Evolutionary conservation across 1,140 invertebrate species (phyloP).

Genomic region (Monomorium pharaonis): DNA sequence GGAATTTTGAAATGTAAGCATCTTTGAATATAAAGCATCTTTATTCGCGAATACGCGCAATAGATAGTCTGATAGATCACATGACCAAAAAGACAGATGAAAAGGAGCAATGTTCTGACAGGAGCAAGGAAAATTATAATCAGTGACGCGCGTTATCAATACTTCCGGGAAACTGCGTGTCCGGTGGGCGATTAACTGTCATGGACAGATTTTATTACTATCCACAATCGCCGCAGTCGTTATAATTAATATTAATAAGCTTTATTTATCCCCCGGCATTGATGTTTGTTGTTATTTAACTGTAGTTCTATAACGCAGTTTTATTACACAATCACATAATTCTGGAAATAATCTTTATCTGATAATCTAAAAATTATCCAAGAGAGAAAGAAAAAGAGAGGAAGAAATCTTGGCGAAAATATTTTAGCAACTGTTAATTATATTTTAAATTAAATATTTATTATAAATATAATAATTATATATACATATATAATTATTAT

Average conservation of each 20-base stretch:
- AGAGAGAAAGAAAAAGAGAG: neutral
- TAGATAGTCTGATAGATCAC: neutral
- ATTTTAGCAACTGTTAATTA: neutral
- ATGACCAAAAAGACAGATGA: neutral
- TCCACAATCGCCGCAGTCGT: neutral
- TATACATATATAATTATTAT: neutral
- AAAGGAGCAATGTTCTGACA: neutral
- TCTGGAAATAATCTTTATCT: neutral
- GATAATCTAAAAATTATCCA: constrained; percentile 1
- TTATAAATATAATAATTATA: neutral
- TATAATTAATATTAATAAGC: constrained; percentile 33
- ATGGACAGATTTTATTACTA: neutral
- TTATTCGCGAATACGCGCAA: neutral
- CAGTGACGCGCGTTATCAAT: constrained; percentile 53
- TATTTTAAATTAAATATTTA: constrained; percentile 1
- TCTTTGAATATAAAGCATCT: too few species aligned
- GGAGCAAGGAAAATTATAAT: constrained; percentile 45
- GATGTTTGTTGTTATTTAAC: neutral
- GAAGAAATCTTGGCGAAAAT: neutral
- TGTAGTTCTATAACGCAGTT: neutral
- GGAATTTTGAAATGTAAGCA: neutral
- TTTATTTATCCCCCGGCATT: neutral
- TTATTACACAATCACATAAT: neutral
- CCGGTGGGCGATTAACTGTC: constrained; percentile 48
- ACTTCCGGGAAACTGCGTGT: constrained; percentile 65